Evolutionary conservation across 2,113 vertebrate genomes (phyloP).

Genomic region (Seriola aureovittata): DNA sequence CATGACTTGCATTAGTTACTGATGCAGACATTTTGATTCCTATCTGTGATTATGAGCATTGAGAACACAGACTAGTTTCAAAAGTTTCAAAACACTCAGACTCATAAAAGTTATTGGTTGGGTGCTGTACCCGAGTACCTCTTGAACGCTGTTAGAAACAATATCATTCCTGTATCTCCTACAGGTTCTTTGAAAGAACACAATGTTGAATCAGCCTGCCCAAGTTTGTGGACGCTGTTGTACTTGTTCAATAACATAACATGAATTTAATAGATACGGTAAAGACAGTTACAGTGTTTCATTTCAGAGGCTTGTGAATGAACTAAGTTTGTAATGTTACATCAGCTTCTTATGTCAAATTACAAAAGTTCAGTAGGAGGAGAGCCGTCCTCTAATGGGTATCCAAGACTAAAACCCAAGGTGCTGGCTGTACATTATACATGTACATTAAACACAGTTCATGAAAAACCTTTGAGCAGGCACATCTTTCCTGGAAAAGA

Average conservation of each 20-base stretch:
- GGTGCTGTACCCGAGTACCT: not conserved
- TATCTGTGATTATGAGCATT: constrained; percentile 37
- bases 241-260: not conserved
- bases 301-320: not conserved
- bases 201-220: constrained; percentile 17
- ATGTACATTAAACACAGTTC: constrained; percentile 22
- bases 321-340: not conserved
- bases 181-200: constrained; percentile 1
- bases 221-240: not conserved
- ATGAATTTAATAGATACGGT: not conserved
- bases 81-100: constrained; percentile 20
- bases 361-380: constrained; percentile 1
- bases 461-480: constrained; percentile 41
- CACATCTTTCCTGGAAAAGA: constrained; percentile 37
- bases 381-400: constrained; percentile 26
- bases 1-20: constrained; percentile 60
- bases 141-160: constrained; percentile 11
- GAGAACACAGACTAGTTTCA: constrained; percentile 18
- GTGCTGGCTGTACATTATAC: constrained; percentile 29
- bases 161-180: not conserved
- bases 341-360: not conserved
- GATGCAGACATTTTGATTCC: constrained; percentile 65
- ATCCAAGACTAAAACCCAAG: constrained; percentile 9
- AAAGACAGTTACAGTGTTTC: not conserved
- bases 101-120: constrained; percentile 9